Percentiles rank a stretch among this genome's conserved stretches.
Conservation (phyloP, 2,113 vertebrate species). For the Leptodactylus fuscus region DNA sequence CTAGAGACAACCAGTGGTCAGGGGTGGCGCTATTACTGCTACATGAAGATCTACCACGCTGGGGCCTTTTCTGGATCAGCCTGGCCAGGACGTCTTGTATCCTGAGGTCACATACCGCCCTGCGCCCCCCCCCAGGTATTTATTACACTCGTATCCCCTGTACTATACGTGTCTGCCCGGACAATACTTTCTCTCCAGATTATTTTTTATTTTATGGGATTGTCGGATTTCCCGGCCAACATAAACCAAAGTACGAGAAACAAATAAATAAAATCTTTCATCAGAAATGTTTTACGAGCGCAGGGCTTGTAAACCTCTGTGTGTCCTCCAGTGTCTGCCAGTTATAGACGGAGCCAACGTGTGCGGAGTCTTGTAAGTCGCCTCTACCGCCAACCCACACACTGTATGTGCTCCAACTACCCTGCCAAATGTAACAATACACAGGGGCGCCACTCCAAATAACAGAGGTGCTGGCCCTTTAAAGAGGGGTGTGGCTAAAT, state of each 20-base stretch:
- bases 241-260: neutral
- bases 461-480: neutral
- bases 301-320: conserved; percentile 15
- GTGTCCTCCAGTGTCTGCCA: conserved; percentile 14
- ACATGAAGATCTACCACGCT: no score
- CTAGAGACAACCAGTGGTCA: no score
- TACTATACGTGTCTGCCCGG: neutral
- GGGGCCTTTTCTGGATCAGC: no score
- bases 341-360: neutral
- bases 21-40: no score
- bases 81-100: no score
- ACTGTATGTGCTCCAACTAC: no score
- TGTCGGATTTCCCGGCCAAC: neutral
- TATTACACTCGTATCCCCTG: neutral
- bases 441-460: neutral
- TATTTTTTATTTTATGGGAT: neutral
- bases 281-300: neutral
- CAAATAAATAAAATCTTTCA: conserved; percentile 24
- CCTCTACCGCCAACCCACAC: neutral
- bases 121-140: neutral
- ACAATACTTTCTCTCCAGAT: neutral
- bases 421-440: no score
- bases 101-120: neutral
- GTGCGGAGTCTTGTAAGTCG: neutral
- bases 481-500: neutral